Base-by-base conservation (phyloP, 2,888 invertebrate genomes). In the Drosophila suboccidentalis region DNA sequence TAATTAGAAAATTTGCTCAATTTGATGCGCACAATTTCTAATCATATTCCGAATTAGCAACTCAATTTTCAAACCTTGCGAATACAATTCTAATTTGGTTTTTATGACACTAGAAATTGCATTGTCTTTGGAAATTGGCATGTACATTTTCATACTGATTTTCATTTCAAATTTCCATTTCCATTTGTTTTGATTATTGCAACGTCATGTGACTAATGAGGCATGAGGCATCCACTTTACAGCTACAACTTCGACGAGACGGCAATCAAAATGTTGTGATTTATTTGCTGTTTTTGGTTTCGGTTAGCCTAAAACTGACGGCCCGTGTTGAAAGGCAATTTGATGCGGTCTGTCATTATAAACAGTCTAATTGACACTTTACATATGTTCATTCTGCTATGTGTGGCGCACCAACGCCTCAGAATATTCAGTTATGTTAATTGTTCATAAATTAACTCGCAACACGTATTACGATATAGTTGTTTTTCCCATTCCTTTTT, bases 331-430 rank as follows among this genome's bases (percentile, higher is more conserved):
- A 51, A 51, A 55, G 54, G 38, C 49, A 51, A 49, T 47, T 57
- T n/a, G 36, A 22, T 19, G 38, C 49, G n/a, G 19, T 41, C 39
- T 65, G 70, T 17, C 75, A 70, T 69, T 54, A 63, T 19, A 46
- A 66, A 60, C 39, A 69, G 49, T 66, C 75, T 66, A 63, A 75
- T 60, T 77, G 75, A 55, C 80, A 75, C 39, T 49, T 75, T 54
- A 75, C 63, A 58, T 41, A 13, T 69, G 64, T 70, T 64, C 44
- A n/a, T n/a, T 44, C 29, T 4, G 4, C 22, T 11, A 32, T 34
- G 51, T 47, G 36, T 54, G 53, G 36, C 8, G 26, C 63, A 57
- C 51, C 53, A 44, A 64, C 38, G 39, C 26, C 26, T 55, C 26
- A 57, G 47, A 63, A 49, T 60, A 63, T 61, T 54, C 46, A 46